Evolutionary conservation across 2,113 vertebrate genomes (phyloP).

Genomic region (Lycaon pictus): DNA sequence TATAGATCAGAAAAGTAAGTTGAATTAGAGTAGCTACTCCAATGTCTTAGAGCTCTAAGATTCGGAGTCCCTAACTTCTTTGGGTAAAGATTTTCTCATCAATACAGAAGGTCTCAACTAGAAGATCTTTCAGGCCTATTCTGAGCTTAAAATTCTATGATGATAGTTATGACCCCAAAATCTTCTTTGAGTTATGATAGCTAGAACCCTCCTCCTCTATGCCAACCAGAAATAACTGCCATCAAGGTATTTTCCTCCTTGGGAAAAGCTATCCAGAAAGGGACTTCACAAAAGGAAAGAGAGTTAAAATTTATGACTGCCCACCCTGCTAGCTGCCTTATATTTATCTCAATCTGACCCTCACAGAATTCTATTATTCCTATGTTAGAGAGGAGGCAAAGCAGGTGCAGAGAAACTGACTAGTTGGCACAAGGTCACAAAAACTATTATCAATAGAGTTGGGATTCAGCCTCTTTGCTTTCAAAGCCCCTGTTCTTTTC

Average conservation of each 20-base stretch:
- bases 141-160: neutral
- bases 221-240: neutral
- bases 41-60: neutral
- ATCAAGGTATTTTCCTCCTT: neutral
- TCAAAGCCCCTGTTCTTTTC: slow-evolving; percentile 5
- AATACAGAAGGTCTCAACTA: neutral
- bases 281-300: neutral
- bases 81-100: neutral
- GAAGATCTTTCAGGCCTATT: neutral
- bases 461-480: neutral
- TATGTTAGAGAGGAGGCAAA: neutral
- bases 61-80: neutral
- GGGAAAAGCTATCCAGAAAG: neutral
- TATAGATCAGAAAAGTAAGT: neutral
- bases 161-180: neutral
- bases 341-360: neutral
- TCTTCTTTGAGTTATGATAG: neutral
- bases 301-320: neutral
- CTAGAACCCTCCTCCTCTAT: neutral
- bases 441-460: neutral
- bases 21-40: neutral
- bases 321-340: neutral
- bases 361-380: neutral
- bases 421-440: neutral
- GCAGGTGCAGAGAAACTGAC: neutral